phyloP scores from a whole-genome alignment of 2,797 vertebrate genomes.

The Siniperca scherzeri region DNA sequence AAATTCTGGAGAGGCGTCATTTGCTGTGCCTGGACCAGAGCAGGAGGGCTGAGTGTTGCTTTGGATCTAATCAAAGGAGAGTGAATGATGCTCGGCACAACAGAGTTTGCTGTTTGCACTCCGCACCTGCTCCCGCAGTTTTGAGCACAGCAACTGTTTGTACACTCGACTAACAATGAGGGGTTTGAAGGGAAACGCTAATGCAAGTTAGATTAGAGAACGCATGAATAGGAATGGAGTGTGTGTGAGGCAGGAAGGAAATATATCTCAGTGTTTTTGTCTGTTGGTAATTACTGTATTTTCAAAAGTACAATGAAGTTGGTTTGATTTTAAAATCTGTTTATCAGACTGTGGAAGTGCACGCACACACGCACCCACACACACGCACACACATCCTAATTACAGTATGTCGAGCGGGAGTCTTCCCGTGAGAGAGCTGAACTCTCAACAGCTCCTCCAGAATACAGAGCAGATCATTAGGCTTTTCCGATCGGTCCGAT shows the following conservation, averaged over 20 bases:
- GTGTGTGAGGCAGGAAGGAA: not conserved
- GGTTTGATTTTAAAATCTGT: conserved; percentile 37
- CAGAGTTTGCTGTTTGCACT: conserved; percentile 46
- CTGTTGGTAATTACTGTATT: conserved; percentile 13
- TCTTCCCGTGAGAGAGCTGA: conserved; percentile 14
- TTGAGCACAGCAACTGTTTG: conserved; percentile 19
- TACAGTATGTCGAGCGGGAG: conserved; percentile 21
- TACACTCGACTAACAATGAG: conserved; percentile 37
- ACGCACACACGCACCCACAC: not conserved
- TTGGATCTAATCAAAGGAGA: conserved; percentile 60
- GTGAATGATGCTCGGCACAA: conserved; percentile 26
- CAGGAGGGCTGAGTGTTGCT: conserved; percentile 40
- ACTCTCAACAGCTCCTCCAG: conserved; percentile 29
- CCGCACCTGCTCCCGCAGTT: conserved; percentile 47
- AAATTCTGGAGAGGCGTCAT: conserved; percentile 27
- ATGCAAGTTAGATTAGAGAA: conserved; percentile 42
- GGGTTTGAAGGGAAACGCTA: conserved; percentile 28
- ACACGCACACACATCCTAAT: conserved; percentile 27
- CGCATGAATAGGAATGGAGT: conserved; percentile 6
- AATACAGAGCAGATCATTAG: conserved; percentile 54
- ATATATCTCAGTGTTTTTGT: conserved; percentile 2
- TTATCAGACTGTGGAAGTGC: conserved; percentile 11
- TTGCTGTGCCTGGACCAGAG: conserved; percentile 33
- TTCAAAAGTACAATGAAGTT: conserved; percentile 1
- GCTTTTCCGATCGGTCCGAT: not conserved